A percentile compares a stretch with the other conserved stretches of the same genome.
phyloP scores from a whole-genome alignment of 30 jellyfish, hydroid and myxozoan genomes.

The Mastigias papua region DNA sequence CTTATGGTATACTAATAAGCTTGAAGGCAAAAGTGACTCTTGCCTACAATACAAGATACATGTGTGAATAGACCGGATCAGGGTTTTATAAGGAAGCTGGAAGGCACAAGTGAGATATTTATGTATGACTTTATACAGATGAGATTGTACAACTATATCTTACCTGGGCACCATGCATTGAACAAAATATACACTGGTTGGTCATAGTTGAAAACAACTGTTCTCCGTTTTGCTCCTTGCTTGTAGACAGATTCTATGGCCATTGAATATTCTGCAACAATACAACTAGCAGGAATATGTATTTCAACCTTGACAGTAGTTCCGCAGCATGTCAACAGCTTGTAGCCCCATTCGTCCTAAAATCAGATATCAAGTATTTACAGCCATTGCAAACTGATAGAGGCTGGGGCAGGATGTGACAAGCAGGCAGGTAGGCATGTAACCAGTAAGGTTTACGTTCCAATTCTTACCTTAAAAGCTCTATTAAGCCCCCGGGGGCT shows the following conservation, averaged over 20 bases:
- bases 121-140: too few species aligned
- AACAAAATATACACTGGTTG: slow-evolving; percentile 59
- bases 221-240: slow-evolving; percentile 43
- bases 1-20: too few species aligned
- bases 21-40: too few species aligned
- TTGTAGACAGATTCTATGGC: slow-evolving; percentile 47
- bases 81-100: too few species aligned
- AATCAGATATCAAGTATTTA: neutral
- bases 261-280: slow-evolving; percentile 63
- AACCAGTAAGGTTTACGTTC: neutral
- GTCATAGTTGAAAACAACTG: slow-evolving; percentile 11
- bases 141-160: neutral
- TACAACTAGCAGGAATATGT: slow-evolving; percentile 53
- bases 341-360: slow-evolving; percentile 67
- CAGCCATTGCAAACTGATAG: neutral
- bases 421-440: neutral
- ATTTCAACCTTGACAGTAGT: slow-evolving; percentile 48
- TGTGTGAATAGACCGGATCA: too few species aligned
- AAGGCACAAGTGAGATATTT: too few species aligned
- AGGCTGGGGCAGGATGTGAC: neutral
- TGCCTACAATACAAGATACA: too few species aligned
- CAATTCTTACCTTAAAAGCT: neutral
- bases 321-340: slow-evolving; percentile 44
- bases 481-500: too few species aligned
- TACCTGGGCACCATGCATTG: slow-evolving; percentile 85